Evolutionary conservation across 2,797 vertebrate genomes (phyloP).

Genomic region (Aythya fuligula): DNA sequence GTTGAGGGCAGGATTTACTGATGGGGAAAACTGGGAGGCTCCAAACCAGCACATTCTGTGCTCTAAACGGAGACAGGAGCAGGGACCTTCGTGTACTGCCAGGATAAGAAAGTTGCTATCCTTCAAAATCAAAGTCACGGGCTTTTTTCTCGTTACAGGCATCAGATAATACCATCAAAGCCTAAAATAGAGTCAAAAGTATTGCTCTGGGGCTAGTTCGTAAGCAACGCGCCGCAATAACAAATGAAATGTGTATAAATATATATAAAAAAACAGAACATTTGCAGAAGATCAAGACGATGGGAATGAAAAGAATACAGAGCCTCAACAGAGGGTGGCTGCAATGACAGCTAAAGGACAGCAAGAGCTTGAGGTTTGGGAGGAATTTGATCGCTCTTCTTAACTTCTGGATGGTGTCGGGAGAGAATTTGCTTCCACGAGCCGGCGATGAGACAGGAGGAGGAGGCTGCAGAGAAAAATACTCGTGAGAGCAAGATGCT

Average conservation of each 20-base stretch:
- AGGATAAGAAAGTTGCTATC: background rate
- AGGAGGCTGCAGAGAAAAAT: background rate
- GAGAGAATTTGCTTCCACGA: background rate
- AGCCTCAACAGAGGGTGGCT: background rate
- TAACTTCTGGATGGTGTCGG: background rate
- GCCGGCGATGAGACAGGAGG: background rate
- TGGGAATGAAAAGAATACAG: background rate
- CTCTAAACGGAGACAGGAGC: background rate
- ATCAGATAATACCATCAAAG: conserved; percentile 50
- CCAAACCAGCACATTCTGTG: fast-evolving
- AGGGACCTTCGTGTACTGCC: background rate
- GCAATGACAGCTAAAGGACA: conserved; percentile 5
- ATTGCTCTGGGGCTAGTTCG: background rate
- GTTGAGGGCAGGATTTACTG: background rate
- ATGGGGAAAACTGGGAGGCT: no score
- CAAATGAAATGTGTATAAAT: background rate
- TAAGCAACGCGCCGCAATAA: background rate
- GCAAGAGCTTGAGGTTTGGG: background rate
- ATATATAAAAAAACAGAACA: background rate
- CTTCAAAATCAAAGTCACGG: conserved; percentile 12
- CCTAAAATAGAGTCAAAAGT: background rate
- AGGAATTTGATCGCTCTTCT: background rate
- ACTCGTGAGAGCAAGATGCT: background rate
- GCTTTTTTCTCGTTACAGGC: background rate
- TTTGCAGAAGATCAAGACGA: background rate